Evolutionary conservation across 2,797 vertebrate species (phyloP).

Genomic region (Propithecus deckenii): DNA sequence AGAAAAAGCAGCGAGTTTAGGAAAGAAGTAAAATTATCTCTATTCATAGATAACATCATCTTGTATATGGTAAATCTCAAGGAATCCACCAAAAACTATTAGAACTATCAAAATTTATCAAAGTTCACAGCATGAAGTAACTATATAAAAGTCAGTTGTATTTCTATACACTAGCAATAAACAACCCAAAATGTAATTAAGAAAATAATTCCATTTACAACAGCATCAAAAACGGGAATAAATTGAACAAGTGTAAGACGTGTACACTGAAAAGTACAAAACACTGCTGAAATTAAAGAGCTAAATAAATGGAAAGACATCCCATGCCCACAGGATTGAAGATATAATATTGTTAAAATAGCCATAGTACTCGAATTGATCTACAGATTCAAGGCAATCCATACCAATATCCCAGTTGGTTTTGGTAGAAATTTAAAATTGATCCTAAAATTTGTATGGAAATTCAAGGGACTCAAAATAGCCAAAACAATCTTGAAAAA

Average conservation of each 20-base stretch:
- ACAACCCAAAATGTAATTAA: slow-evolving; percentile 2
- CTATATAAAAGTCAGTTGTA: background rate
- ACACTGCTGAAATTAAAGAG: slow-evolving; percentile 29
- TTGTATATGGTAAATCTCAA: background rate
- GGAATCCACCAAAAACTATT: background rate
- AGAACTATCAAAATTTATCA: slow-evolving; percentile 11
- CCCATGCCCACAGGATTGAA: background rate
- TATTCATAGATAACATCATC: background rate
- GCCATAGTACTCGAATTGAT: background rate
- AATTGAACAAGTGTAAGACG: background rate
- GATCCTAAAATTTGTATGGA: slow-evolving; percentile 28
- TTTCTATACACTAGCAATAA: background rate
- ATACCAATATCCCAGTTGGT: background rate
- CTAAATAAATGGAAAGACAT: slow-evolving; percentile 20
- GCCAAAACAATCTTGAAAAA: slow-evolving; percentile 18
- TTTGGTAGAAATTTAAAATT: slow-evolving; percentile 20
- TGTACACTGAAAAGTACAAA: background rate
- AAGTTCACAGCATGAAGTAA: background rate
- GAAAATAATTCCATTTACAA: slow-evolving; percentile 10
- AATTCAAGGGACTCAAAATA: slow-evolving; percentile 22
- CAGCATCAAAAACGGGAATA: slow-evolving; percentile 1
- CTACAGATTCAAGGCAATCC: background rate
- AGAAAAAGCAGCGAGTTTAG: background rate
- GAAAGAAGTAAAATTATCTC: background rate
- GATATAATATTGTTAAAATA: slow-evolving; percentile 14